These are phyloP conservation scores for Cisticola juncidis DNA, from an alignment of 2,113 vertebrate species.

Conservation along the genomic window DNA sequence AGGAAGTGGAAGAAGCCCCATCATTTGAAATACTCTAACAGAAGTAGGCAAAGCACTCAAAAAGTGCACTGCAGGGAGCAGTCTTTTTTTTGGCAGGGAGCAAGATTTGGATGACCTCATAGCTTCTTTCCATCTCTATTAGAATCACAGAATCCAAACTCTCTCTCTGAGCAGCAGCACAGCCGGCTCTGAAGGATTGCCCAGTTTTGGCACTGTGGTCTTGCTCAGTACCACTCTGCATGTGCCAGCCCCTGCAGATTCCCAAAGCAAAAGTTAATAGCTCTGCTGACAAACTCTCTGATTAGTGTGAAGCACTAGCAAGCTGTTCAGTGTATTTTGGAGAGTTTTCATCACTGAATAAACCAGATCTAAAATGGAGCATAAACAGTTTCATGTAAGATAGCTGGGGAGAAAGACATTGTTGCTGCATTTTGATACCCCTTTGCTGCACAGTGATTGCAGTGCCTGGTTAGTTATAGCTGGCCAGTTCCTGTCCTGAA, in stretches of 20 bases:
- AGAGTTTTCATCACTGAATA: background rate
- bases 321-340: background rate
- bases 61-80: constrained; percentile 19
- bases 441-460: background rate
- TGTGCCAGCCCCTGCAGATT: background rate
- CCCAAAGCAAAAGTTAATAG: background rate
- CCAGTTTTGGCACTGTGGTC: background rate
- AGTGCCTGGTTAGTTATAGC: background rate
- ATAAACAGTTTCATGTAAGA: background rate
- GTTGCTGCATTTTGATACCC: background rate
- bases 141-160: background rate
- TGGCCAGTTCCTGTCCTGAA: background rate
- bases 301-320: background rate
- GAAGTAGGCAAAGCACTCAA: constrained; percentile 1
- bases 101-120: constrained; percentile 27
- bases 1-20: constrained; percentile 16
- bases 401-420: background rate
- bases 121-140: constrained; percentile 39
- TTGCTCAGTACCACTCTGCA: background rate
- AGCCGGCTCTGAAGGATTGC: background rate
- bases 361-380: background rate
- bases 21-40: background rate
- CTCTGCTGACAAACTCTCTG: constrained; percentile 16
- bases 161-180: background rate
- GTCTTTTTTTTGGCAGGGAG: constrained; percentile 17